These are phyloP conservation scores for Pyrrhosoma nymphula DNA, from an alignment of 2,888 invertebrate genomes.

Conservation along the genomic window DNA sequence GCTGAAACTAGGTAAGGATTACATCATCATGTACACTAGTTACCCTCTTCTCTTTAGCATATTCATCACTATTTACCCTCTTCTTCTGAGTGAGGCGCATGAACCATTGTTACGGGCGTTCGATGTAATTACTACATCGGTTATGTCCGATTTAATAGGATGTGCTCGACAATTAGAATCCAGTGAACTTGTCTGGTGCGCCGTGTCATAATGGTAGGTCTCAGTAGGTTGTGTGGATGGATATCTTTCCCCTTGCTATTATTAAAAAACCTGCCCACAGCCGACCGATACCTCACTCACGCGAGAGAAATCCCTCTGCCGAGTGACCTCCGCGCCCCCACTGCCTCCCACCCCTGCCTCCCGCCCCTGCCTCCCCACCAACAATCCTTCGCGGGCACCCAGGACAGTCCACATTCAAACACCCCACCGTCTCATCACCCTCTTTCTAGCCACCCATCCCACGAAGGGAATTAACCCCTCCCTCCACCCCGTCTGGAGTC, in stretches of 20 bases:
- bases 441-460: background rate
- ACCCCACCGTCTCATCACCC: background rate
- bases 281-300: conserved; percentile 33
- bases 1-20: too few species aligned
- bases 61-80: too few species aligned
- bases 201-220: background rate
- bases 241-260: background rate
- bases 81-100: too few species aligned
- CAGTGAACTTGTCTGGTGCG: background rate
- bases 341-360: too few species aligned
- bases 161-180: background rate
- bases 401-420: background rate
- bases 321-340: background rate
- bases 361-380: background rate
- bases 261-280: background rate
- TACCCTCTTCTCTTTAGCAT: too few species aligned
- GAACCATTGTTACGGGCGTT: background rate
- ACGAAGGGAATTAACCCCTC: background rate
- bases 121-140: background rate
- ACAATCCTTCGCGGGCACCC: background rate
- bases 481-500: background rate
- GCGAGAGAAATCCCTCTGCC: background rate
- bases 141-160: background rate
- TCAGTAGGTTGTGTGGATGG: background rate
- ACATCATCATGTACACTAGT: too few species aligned